Base-by-base conservation (phyloP, 2,797 vertebrate genomes). In the Tiaroga cobitis region DNA sequence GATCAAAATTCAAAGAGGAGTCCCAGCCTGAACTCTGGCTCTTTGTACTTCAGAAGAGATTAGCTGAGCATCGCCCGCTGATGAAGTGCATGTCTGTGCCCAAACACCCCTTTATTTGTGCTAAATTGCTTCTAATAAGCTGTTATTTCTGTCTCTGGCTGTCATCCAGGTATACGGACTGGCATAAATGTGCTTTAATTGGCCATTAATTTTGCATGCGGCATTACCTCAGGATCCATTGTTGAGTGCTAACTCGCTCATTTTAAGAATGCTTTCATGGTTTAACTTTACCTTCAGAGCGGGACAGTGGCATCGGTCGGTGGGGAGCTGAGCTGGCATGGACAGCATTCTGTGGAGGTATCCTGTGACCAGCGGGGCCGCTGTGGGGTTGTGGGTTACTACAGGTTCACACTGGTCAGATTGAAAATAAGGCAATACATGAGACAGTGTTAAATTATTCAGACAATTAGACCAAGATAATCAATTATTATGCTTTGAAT, bases 251-350 rank as follows among this genome's bases (percentile, higher is more conserved):
- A 61, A 65, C 61, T 87, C 84, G 83, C 89, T 87, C 67, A 67
- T 90, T 92, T 89, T 89, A 90, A 91, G 82, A 86, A 82, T 15
- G 72, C 82, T 80, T 90, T 92, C 90, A 91, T 90, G 87, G 86
- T 75, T 54, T 67, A 84, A 90, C 92, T 91, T 90, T 96, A 99
- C 97, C 97, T 99, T 97, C 90, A 95, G 95, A 88, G 91, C 92
- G 90, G 94, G 91, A 91, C 98, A 99, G 85, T 95, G 94, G 90
- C 98, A 99, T 91, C 93, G 94, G 89, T 96, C 95, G 90, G 80
- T 89, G 61, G 94, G 87, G 84, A 91, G 91, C 79, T 93, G 88
- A 81, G 92, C 90, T 15, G 95, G 92, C 92, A 95, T 93, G 0
- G 89, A 93, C 75, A 96, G 93, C 91, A 95, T 93, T 93, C 94